Evolutionary conservation across 1,140 invertebrate species (phyloP).

Genomic region (Sarcophaga peregrina): DNA sequence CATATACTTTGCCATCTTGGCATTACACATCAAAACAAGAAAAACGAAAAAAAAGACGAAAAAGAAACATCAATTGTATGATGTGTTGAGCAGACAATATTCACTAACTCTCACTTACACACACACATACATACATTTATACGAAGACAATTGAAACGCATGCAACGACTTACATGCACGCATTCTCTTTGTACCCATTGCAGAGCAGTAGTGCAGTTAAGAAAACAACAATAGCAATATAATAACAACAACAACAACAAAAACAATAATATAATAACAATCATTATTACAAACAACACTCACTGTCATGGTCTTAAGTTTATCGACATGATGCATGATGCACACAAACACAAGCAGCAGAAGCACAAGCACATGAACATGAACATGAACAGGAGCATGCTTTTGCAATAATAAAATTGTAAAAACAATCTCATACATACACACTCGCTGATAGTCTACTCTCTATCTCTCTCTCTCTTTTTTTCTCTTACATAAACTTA

Average conservation of each 20-base stretch:
- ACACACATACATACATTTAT: background rate
- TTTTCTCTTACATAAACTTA: background rate
- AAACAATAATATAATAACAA: background rate
- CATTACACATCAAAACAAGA: background rate
- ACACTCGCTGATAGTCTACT: no score
- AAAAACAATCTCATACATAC: no score
- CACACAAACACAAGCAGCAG: background rate
- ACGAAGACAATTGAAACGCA: background rate
- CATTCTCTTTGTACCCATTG: background rate
- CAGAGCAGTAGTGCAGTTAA: no score
- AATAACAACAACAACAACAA: background rate
- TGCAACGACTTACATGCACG: background rate
- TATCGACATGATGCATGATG: background rate
- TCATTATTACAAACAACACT: slow-evolving; percentile 7
- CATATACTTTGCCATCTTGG: background rate
- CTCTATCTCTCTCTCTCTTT: no score
- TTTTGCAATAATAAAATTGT: no score
- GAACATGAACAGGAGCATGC: no score
- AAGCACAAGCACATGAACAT: background rate
- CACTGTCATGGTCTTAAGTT: slow-evolving; percentile 26
- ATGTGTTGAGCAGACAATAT: background rate
- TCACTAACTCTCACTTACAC: background rate
- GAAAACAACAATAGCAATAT: no score
- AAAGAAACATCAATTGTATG: background rate
- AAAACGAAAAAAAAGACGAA: background rate